These are phyloP conservation scores for Todiramphus saurophagus DNA, from an alignment of 2,113 vertebrate genomes.

Conservation along the genomic window DNA sequence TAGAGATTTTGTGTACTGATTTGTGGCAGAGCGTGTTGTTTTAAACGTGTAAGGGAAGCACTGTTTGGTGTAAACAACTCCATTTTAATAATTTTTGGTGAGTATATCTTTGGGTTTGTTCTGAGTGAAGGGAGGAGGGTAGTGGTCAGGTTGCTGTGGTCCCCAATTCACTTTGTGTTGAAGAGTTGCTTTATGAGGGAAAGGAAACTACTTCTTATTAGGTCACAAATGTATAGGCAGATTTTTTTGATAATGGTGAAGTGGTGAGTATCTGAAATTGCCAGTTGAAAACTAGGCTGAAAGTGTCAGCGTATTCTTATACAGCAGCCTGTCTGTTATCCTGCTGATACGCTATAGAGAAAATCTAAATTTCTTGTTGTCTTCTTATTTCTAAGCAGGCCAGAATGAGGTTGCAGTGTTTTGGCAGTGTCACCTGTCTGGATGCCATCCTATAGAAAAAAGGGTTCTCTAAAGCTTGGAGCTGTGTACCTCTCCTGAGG, in stretches of 20 bases:
- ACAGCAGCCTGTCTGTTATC: background rate
- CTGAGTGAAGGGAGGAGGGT: background rate
- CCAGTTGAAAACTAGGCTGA: background rate
- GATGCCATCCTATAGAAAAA: background rate
- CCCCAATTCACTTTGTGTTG: background rate
- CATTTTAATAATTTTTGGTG: background rate
- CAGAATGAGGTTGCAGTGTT: background rate
- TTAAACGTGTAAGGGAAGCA: background rate
- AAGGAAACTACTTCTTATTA: background rate
- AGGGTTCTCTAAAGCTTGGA: background rate
- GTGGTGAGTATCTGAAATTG: background rate
- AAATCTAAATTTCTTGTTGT: background rate
- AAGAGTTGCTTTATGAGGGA: background rate
- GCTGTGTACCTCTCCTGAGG: background rate
- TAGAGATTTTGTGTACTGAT: background rate
- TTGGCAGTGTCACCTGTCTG: background rate
- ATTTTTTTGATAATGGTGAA: background rate
- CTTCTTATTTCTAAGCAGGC: background rate
- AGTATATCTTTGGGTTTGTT: background rate
- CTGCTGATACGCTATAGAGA: background rate
- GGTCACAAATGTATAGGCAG: background rate
- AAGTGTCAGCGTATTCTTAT: background rate
- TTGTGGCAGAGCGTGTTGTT: background rate
- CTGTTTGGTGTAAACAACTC: background rate
- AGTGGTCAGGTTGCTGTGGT: background rate